These are phyloP conservation scores for Arrhamphus sclerolepis DNA, from an alignment of 2,797 vertebrate species.

Conservation along the genomic window DNA sequence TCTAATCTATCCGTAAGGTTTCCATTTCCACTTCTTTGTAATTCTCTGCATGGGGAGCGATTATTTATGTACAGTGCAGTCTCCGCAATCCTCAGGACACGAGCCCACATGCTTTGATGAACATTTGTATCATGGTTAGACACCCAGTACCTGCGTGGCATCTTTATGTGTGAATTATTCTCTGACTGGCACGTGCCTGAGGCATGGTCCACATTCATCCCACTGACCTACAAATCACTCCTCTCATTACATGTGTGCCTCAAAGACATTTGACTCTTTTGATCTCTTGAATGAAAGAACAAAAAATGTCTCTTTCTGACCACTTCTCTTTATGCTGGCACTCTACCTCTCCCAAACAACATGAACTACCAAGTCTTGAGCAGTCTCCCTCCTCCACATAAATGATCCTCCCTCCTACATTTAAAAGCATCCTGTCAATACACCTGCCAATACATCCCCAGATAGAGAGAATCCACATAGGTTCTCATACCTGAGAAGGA, in stretches of 20 bases:
- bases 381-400: conserved; percentile 4
- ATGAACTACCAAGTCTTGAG: conserved; percentile 25
- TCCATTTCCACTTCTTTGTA: conserved; percentile 35
- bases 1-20: conserved; percentile 24
- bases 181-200: conserved; percentile 53
- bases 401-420: conserved; percentile 8
- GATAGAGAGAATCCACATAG: conserved; percentile 27
- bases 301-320: conserved; percentile 16
- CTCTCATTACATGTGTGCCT: conserved; percentile 53
- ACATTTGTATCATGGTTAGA: conserved; percentile 59
- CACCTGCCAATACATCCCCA: not conserved
- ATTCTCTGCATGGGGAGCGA: conserved; percentile 31
- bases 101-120: conserved; percentile 68
- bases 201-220: conserved; percentile 55
- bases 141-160: conserved; percentile 64
- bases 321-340: conserved; percentile 18
- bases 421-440: conserved; percentile 12
- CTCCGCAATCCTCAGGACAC: conserved; percentile 42
- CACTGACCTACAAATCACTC: conserved; percentile 59
- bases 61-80: conserved; percentile 37
- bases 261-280: conserved; percentile 53
- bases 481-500: conserved; percentile 76
- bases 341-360: conserved; percentile 17
- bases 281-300: conserved; percentile 52
- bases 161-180: conserved; percentile 70